Evolutionary conservation across 1,140 invertebrate species (phyloP), one percentile per base, ranked within the genome.

Genomic region (Psix sp.): DNA sequence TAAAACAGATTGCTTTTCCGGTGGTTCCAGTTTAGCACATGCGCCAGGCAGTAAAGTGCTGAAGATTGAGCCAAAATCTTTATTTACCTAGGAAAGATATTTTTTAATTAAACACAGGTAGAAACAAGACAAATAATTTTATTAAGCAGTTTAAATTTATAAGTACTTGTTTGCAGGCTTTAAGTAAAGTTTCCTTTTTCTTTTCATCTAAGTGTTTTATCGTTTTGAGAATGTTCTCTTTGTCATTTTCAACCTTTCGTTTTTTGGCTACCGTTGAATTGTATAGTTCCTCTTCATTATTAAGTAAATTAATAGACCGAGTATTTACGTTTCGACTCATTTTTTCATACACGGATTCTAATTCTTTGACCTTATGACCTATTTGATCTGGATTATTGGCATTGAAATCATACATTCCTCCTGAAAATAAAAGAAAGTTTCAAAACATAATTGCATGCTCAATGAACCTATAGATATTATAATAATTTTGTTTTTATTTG

Each of bases 41-140:
- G 96, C 93, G 6, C 96, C 96, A 7, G 96, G 96, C 46, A 99
- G 87, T 38, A 99, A 88, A 0, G 94, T 94, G 60, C 91, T 92
- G 84, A 99, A 99, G 80, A 99, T 99, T 0, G 94, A 94, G n/a
- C 95, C 96, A 88, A 99, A 99, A 88, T 99, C 96, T 80, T 92
- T 88, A 70, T 94, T 94, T 0, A 96, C 93, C 83, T 88, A n/a
- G 56, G 6, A 67, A 54, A 42, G 26, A 29, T 10, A 29, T 29
- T 5, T 29, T 29, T 1, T 7, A 29, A 29, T 29, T 29, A n/a
- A n/a, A n/a, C n/a, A n/a, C n/a, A n/a, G n/a, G n/a, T 51, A 9
- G 14, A 35, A n/a, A 35, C 20, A 40, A 7, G 11, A 24, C 35
- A 35, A 45, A 18, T 9, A 29, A 46, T 20, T 16, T 38, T 38